Conservation (phyloP, 2,888 invertebrate species). For the Allacma fusca region DNA sequence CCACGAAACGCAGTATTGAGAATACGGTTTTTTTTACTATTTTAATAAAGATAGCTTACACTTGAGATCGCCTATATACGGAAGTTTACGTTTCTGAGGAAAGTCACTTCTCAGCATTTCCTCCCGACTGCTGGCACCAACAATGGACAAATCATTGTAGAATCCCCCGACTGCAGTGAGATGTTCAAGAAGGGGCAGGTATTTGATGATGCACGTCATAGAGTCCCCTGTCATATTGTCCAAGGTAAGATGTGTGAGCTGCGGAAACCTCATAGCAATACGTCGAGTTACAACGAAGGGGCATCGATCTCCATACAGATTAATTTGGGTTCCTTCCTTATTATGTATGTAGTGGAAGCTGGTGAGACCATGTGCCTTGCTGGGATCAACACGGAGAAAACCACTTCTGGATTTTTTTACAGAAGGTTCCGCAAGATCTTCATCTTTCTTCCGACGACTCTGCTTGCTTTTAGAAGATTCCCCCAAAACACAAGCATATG, state of each 20-base stretch:
- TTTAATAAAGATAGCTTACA: no score
- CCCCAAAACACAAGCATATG: neutral
- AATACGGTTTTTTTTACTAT: no score
- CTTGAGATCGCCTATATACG: slow-evolving; percentile 28
- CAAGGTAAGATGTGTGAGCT: slow-evolving; percentile 16
- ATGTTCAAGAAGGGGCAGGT: slow-evolving; percentile 18
- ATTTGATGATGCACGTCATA: slow-evolving; percentile 30
- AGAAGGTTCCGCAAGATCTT: neutral
- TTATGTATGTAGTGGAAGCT: neutral
- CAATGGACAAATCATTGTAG: slow-evolving; percentile 25
- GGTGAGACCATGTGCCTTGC: neutral
- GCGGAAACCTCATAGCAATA: slow-evolving; percentile 32
- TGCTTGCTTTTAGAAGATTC: neutral
- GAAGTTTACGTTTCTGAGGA: slow-evolving; percentile 11
- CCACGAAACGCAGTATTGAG: no score
- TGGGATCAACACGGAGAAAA: neutral
- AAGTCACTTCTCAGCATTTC: slow-evolving; percentile 16
- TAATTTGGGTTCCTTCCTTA: neutral
- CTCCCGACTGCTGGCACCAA: slow-evolving; percentile 5
- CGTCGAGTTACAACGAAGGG: slow-evolving; percentile 5
- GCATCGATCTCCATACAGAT: neutral
- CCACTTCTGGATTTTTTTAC: neutral
- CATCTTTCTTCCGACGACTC: no score
- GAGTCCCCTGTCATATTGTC: slow-evolving; percentile 37
- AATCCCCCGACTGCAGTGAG: slow-evolving; percentile 26